These are phyloP conservation scores for Melangyna quadrimaculata DNA, from an alignment of 2,888 invertebrate genomes.

Conservation along the genomic window DNA sequence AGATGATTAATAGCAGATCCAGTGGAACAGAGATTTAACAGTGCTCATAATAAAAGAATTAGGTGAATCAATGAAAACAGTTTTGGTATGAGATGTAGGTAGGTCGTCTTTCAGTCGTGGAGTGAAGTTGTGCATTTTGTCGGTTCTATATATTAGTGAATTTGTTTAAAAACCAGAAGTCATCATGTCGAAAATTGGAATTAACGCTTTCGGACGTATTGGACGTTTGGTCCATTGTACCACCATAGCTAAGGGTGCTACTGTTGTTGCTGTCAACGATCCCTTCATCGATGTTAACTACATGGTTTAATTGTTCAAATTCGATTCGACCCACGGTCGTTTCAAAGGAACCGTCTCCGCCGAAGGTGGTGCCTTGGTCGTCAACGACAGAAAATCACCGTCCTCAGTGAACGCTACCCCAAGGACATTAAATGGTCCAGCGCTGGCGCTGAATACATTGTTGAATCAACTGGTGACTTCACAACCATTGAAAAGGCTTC, in stretches of 20 bases:
- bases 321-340: conserved; percentile 98
- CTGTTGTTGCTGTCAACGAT: conserved; percentile 97
- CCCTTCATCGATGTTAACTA: conserved; percentile 98
- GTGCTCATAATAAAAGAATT: too few species aligned
- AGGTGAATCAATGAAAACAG: too few species aligned
- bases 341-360: conserved; percentile 95
- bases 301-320: conserved; percentile 99
- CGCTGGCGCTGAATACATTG: conserved; percentile 97
- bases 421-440: conserved; percentile 80
- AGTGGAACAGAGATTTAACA: too few species aligned
- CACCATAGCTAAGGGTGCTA: conserved; percentile 86
- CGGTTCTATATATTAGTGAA: conserved; percentile 50
- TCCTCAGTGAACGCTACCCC: conserved; percentile 79
- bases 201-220: conserved; percentile 99
- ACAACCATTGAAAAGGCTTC: conserved; percentile 97
- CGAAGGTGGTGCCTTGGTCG: conserved; percentile 90
- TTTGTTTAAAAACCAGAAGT: conserved; percentile 62
- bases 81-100: too few species aligned
- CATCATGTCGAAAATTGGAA: conserved; percentile 92
- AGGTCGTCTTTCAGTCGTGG: conserved; percentile 64
- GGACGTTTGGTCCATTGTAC: conserved; percentile 85
- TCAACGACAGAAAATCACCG: conserved; percentile 93
- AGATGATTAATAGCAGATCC: too few species aligned
- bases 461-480: conserved; percentile 99
- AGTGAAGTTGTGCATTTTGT: conserved; percentile 64